Conservation (phyloP, 2,113 vertebrate genomes). For the Brachionichthys hirsutus region DNA sequence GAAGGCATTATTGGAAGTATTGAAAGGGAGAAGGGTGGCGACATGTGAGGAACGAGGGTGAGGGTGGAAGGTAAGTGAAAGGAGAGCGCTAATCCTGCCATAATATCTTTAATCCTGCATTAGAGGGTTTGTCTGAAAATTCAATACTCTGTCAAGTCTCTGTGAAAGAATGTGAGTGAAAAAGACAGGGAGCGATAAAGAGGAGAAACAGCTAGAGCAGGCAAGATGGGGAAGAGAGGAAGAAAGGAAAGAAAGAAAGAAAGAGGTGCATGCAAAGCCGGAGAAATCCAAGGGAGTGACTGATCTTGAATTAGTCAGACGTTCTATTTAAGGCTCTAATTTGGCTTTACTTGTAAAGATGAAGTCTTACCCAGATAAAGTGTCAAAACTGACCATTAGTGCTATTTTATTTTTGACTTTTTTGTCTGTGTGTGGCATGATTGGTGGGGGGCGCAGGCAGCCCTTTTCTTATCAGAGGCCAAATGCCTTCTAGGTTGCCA, state of each 20-base stretch:
- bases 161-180: slow-evolving; percentile 39
- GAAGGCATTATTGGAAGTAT: slow-evolving; percentile 43
- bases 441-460: slow-evolving; percentile 5
- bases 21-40: slow-evolving; percentile 43
- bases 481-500: slow-evolving; percentile 49
- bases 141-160: slow-evolving; percentile 65
- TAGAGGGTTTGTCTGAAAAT: slow-evolving; percentile 68
- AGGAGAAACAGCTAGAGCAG: not conserved
- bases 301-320: slow-evolving; percentile 50
- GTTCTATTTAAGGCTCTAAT: slow-evolving; percentile 58
- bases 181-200: slow-evolving; percentile 11
- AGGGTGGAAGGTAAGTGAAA: slow-evolving; percentile 24
- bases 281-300: slow-evolving; percentile 42
- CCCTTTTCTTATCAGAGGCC: slow-evolving; percentile 54
- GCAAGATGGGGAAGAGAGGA: slow-evolving; percentile 3
- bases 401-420: slow-evolving; percentile 4
- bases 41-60: slow-evolving; percentile 26
- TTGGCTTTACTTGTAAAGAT: slow-evolving; percentile 60
- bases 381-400: slow-evolving; percentile 35
- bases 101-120: slow-evolving; percentile 75
- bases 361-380: slow-evolving; percentile 27
- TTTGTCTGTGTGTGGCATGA: slow-evolving; percentile 34
- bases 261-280: slow-evolving; percentile 28
- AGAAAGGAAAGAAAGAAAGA: slow-evolving; percentile 16
- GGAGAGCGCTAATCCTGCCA: slow-evolving; percentile 63